Base-by-base conservation (phyloP, 2,113 vertebrate species). In the Bambusicola thoracicus region DNA sequence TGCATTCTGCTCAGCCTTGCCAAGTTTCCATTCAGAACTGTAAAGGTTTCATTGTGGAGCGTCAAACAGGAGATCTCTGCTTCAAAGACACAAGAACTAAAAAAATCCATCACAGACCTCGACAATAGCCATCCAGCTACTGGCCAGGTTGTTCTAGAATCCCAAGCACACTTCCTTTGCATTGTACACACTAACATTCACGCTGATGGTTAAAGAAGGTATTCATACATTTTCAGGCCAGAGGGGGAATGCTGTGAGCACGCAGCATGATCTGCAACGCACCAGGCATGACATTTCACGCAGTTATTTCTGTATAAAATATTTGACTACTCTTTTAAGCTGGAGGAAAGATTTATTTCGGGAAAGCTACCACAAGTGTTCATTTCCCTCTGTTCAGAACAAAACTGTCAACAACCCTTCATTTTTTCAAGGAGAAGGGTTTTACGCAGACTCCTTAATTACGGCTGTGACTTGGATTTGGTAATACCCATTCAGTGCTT, bases 251-350 rank as follows among this genome's bases (percentile, higher is more conserved):
- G 0, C 32, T 66, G 61, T 5, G 11, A 65, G 68, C 12, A n/a
- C 1, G 2, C 29, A 44, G 32, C 20, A 41, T 0, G 0, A 34
- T 11, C 63, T 66, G n/a, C 48, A 51, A 32, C 40, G 38, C 36
- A 58, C 8, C 13, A 49, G 27, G 15, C 16, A 19, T 7, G 29
- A 29, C 41, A 87, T 65, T 58, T 59, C 55, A 74, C 29, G 15
- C n/a, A 29, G 27, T 53, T 59, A 68, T 74, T 41, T 58, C 62
- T 63, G 30, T 13, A 41, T 30, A 61, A 68, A 78, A 22, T 20
- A 51, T 4, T 8, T 38, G 19, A 51, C 21, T 38, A 58, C n/a
- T 69, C 30, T 65, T 53, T 34, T 65, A 69, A 75, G 38, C 17
- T 30, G 22, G 13, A 84, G 43, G n/a, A n/a, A 49, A 67, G 25